Percentiles rank a stretch among this genome's conserved stretches.
Evolutionary conservation across 2,888 invertebrate species (phyloP).

Genomic region (Drosophila ezoana): DNA sequence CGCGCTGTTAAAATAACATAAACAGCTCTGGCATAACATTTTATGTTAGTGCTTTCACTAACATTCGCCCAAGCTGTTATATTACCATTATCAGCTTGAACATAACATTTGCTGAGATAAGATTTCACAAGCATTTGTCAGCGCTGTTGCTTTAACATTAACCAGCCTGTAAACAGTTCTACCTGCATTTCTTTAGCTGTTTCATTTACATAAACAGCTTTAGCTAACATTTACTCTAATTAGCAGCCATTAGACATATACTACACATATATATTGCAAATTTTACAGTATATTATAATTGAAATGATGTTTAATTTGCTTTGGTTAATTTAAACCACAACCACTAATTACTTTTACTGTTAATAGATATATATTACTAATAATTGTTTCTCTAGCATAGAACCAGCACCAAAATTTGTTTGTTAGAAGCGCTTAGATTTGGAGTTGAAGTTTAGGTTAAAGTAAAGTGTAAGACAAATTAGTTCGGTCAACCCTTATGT

Average conservation of each 20-base stretch:
- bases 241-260: constrained; percentile 37
- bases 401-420: constrained; percentile 67
- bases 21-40: constrained; percentile 1
- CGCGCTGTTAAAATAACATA: not conserved
- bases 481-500: constrained; percentile 6
- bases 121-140: too few species aligned
- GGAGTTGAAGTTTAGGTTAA: constrained; percentile 37
- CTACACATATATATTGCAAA: constrained; percentile 34
- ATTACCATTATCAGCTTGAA: not conserved
- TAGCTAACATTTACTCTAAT: constrained; percentile 14
- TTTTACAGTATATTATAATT: constrained; percentile 42
- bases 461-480: constrained; percentile 22
- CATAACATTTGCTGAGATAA: not conserved
- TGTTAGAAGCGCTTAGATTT: constrained; percentile 71
- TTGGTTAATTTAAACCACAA: constrained; percentile 61
- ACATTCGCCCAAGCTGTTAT: not conserved
- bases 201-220: constrained; percentile 6
- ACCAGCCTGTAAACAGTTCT: not conserved
- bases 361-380: constrained; percentile 2
- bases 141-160: not conserved
- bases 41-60: not conserved
- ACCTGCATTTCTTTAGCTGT: constrained; percentile 1
- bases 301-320: constrained; percentile 36
- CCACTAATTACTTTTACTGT: constrained; percentile 49
- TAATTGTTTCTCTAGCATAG: constrained; percentile 51